These are phyloP conservation scores for Drosophila bocki DNA, from an alignment of 1,140 invertebrate genomes.

Conservation along the genomic window DNA sequence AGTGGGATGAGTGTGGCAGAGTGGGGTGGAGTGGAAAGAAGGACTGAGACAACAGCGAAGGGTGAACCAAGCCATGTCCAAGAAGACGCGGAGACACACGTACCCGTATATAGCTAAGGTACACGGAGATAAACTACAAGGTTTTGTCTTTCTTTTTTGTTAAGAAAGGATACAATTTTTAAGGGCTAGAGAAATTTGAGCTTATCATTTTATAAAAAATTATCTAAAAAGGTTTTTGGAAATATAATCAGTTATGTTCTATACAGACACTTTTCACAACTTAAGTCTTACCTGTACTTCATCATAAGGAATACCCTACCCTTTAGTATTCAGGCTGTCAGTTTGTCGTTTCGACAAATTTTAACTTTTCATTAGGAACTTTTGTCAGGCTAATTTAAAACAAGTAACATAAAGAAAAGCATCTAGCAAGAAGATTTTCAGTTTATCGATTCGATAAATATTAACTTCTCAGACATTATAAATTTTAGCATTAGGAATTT, in stretches of 20 bases:
- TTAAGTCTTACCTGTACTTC: not conserved
- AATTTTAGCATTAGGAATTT: too few relatives aligned
- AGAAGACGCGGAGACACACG: conserved; percentile 30
- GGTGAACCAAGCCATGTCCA: conserved; percentile 43
- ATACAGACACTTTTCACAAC: not conserved
- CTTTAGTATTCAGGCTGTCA: not conserved
- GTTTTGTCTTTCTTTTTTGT: not conserved
- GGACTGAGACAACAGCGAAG: conserved; percentile 49
- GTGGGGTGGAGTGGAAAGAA: not conserved
- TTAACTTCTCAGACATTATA: not conserved
- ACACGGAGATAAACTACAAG: conserved; percentile 9
- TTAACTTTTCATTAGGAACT: too few relatives aligned
- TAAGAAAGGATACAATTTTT: not conserved
- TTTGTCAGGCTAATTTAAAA: not conserved
- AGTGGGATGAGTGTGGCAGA: conserved; percentile 4
- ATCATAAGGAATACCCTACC: too few relatives aligned
- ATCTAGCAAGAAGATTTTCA: too few relatives aligned
- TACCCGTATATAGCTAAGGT: conserved; percentile 12
- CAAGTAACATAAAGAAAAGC: not conserved
- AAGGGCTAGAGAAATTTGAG: not conserved
- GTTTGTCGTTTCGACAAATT: not conserved
- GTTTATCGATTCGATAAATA: not conserved
- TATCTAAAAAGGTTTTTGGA: not conserved
- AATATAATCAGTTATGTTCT: not conserved
- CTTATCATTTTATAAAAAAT: not conserved